phyloP scores from a whole-genome alignment of 2,797 vertebrate genomes.

The Gymnoscopelus microlampas region DNA sequence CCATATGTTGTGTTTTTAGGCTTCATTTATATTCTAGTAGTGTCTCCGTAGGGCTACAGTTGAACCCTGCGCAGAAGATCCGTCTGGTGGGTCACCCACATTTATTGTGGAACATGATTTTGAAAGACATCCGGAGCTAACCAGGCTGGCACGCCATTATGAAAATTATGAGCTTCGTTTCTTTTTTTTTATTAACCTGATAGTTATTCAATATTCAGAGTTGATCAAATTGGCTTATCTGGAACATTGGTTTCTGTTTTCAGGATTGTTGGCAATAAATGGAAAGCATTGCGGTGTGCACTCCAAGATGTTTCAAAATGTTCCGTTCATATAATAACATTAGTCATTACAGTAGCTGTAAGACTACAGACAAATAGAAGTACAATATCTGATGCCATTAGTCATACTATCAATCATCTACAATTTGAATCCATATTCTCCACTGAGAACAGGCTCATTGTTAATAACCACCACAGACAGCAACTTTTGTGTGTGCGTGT shows the following conservation, averaged over 20 bases:
- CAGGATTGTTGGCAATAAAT: slow-evolving; percentile 25
- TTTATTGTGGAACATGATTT: slow-evolving; percentile 33
- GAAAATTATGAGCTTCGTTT: too few species aligned
- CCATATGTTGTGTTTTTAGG: slow-evolving; percentile 75
- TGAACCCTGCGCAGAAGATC: slow-evolving; percentile 54
- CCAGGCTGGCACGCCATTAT: neutral
- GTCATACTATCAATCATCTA: slow-evolving; percentile 30
- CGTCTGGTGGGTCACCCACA: slow-evolving; percentile 32
- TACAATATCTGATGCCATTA: slow-evolving; percentile 12
- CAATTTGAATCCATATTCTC: slow-evolving; percentile 31
- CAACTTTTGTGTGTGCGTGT: slow-evolving; percentile 17
- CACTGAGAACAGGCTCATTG: slow-evolving; percentile 33
- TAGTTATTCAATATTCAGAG: slow-evolving; percentile 13
- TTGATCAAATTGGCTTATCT: slow-evolving; percentile 5
- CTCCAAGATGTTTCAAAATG: slow-evolving; percentile 33
- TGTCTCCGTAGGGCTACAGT: slow-evolving; percentile 61
- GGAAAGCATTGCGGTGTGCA: slow-evolving; percentile 1
- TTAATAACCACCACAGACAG: slow-evolving; percentile 50
- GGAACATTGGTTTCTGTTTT: slow-evolving; percentile 22
- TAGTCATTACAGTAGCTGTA: slow-evolving; percentile 30
- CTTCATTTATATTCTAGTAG: slow-evolving; percentile 72
- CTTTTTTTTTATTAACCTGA: neutral
- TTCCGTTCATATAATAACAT: slow-evolving; percentile 53
- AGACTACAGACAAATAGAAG: too few species aligned
- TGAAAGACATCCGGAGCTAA: slow-evolving; percentile 25